Evolutionary conservation across 2,888 invertebrate genomes (phyloP).

Genomic region (Chelonus formosanus): DNA sequence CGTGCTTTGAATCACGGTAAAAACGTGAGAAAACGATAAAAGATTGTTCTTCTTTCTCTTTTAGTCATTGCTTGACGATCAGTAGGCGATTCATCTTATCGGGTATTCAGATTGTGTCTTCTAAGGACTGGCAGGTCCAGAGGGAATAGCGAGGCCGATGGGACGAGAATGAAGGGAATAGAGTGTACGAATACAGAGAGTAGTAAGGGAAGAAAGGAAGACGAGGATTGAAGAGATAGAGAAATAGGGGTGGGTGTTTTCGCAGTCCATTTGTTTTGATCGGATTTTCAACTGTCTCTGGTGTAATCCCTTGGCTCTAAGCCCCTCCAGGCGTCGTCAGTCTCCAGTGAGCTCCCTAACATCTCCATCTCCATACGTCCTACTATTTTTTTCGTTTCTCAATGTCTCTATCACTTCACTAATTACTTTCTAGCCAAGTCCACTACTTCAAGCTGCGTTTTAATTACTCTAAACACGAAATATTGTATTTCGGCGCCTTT

Average conservation of each 20-base stretch:
- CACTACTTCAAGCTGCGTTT: background rate
- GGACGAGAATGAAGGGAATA: conserved; percentile 21
- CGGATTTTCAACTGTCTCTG: conserved; percentile 62
- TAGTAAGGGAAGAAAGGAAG: conserved; percentile 21
- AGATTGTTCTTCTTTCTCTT: conserved; percentile 22
- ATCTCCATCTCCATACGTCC: conserved; percentile 46
- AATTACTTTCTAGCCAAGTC: conserved; percentile 15
- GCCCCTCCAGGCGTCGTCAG: conserved; percentile 59
- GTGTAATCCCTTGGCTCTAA: conserved; percentile 58
- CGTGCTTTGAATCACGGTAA: background rate
- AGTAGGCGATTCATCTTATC: conserved; percentile 58
- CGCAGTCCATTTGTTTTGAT: conserved; percentile 64
- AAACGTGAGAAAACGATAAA: conserved; percentile 11
- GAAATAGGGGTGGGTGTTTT: conserved; percentile 54
- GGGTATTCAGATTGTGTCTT: conserved; percentile 53
- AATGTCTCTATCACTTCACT: conserved; percentile 24
- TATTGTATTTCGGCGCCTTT: background rate
- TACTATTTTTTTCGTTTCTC: conserved; percentile 26
- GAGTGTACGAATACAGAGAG: conserved; percentile 10
- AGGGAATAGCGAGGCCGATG: conserved; percentile 31
- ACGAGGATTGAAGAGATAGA: conserved; percentile 41
- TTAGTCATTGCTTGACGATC: conserved; percentile 58
- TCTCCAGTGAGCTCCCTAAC: conserved; percentile 59
- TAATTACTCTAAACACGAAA: no score
- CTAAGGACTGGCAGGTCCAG: conserved; percentile 41